Base-by-base conservation (phyloP, 1,140 invertebrate species). In the Trachymyrmex septentrionalis region DNA sequence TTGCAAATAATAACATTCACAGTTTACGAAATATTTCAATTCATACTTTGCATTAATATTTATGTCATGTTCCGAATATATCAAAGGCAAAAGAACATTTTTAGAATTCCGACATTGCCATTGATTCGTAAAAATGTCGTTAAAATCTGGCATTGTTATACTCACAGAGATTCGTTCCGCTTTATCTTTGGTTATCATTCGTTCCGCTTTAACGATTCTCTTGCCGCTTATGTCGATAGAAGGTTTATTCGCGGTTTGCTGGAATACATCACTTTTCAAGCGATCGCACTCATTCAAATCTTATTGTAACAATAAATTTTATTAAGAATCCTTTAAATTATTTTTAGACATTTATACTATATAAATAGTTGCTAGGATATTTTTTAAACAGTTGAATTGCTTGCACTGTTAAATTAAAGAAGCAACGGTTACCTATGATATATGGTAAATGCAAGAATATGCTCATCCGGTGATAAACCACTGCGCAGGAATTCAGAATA, bases 131-230 rank as follows among this genome's bases (percentile, higher is more conserved):
- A 81, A 53, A 71, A 71, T 21, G 14, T 38, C 48, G 21, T 69
- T 81, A 19, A 27, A 81, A 81, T 48, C 50, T 57, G 16, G 16
- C 24, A 81, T 57, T 71, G 34, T 71, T 59, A 71, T 34, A 14
- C 30, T 57, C 66, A 24, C 61, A 59, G 27, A 30, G 9, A 30
- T 21, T 81, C 21, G 53, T 72, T 82, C 55, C 24, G 24, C 27
- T 21, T 72, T 71, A 73, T 82, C 53, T 48, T 61, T 14, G 50
- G 12, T 50, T 27, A 63, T 84, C 38, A 24, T 5, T 38, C 38
- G 38, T 75, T 63, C 38, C 38, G 5, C 21, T 84, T 84, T 73
- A 84, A 84, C 27, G 67, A 59, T 84, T 12, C 38, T 12, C 6
- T 72, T 34, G 2, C 34, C 24, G 38, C 19, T 61, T 61, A 73